phyloP scores from a whole-genome alignment of 2,888 invertebrate genomes.

The Leptopilina myrica region DNA sequence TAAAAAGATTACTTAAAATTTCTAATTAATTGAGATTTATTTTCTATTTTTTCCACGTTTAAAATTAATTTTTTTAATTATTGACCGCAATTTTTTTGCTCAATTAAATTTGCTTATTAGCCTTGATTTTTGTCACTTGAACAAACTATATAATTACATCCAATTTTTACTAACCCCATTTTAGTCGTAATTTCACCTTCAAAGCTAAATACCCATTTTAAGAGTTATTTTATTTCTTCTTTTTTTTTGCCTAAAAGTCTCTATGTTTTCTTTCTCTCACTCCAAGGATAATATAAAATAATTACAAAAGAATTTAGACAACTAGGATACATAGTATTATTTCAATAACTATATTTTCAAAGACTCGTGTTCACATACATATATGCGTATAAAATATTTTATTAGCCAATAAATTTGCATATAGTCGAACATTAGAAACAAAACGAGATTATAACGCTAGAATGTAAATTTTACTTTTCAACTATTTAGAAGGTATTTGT shows the following conservation, averaged over 20 bases:
- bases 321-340: not conserved
- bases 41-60: too few species aligned
- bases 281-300: not conserved
- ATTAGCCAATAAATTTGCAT: constrained; percentile 29
- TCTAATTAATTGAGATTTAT: too few species aligned
- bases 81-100: not conserved
- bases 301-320: constrained; percentile 23
- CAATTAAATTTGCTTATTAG: not conserved
- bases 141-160: not conserved
- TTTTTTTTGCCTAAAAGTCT: not conserved
- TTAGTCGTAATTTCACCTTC: not conserved
- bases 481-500: constrained; percentile 3
- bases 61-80: not conserved
- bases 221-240: not conserved
- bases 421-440: not conserved
- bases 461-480: not conserved
- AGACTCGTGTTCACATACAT: not conserved
- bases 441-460: not conserved
- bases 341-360: constrained; percentile 24
- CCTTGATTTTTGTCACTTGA: not conserved
- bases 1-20: too few species aligned
- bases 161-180: not conserved
- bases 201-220: not conserved
- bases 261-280: not conserved
- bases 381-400: not conserved